A percentile compares a stretch with the other conserved stretches of the same genome.
These are phyloP conservation scores for Platerodrilus igneus DNA, from an alignment of 2,888 invertebrate genomes.

Conservation along the genomic window DNA sequence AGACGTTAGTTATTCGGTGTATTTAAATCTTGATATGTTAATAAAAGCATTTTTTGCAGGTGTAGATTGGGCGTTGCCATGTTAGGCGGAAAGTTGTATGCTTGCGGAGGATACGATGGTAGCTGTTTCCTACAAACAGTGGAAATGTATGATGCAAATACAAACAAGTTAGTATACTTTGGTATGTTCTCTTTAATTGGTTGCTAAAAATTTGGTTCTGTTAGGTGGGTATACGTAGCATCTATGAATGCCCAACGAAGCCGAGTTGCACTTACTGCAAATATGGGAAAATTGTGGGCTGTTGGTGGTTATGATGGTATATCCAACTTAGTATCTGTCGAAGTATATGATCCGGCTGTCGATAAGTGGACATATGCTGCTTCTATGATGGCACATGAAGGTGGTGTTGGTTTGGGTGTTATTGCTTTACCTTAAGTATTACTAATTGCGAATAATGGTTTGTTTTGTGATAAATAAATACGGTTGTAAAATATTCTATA, in stretches of 20 bases:
- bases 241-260: constrained; percentile 80
- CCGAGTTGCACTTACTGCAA: constrained; percentile 75
- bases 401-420: constrained; percentile 85
- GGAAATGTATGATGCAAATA: constrained; percentile 72
- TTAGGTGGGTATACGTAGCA: constrained; percentile 69
- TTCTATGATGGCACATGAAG: constrained; percentile 81
- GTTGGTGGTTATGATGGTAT: constrained; percentile 78
- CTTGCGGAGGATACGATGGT: constrained; percentile 83
- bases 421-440: constrained; percentile 50
- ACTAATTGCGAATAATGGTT: too few species aligned
- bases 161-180: constrained; percentile 60
- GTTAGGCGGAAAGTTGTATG: constrained; percentile 76
- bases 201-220: constrained; percentile 14
- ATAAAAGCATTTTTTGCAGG: constrained; percentile 40
- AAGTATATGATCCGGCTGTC: constrained; percentile 71
- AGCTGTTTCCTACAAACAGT: constrained; percentile 75
- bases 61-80: constrained; percentile 81
- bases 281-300: constrained; percentile 79
- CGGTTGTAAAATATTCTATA: too few species aligned
- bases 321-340: constrained; percentile 76
- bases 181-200: constrained; percentile 10
- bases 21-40: constrained; percentile 12
- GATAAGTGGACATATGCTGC: constrained; percentile 71
- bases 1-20: too few species aligned
- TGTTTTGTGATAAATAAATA: too few species aligned